Evolutionary conservation across 35 echinoderm and acorn worm species (phyloP), one percentile per base, ranked within the genome.

Genomic region (Apostichopus japonicus): DNA sequence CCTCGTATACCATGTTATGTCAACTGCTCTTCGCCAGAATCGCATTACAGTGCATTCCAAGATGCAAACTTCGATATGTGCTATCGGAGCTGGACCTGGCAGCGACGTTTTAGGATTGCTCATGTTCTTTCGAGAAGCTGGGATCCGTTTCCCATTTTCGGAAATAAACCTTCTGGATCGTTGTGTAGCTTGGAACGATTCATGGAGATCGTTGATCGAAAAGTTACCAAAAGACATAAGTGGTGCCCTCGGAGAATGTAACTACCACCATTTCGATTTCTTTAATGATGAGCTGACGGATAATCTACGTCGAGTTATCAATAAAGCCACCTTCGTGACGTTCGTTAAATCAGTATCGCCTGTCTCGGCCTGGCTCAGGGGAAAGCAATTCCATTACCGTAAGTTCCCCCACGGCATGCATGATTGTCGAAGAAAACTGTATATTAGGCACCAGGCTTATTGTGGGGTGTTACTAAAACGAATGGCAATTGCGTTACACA

Each of bases 321-420:
- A 58, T 25, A 63, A 58, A 52, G 54, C 86, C 24, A 88, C 23
- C 11, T 88, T 88, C 86, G 56, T 88, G 16, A 88, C 86, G 58
- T 88, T 88, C 6, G 51, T 88, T 15, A 88, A 88, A 59, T 56
- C 86, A 1, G 67, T 88, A 61, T 88, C 86, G 2, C 86, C 86
- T 8, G 86, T 88, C 57, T 88, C 86, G 10, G 86, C 86, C 56
- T 88, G 86, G 86, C 86, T 88, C 22, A 88, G 57, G 86, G 65
- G 23, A 13, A 82, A 19, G 24, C 24, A 33, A 82, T 4, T 4
- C 2, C 1, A 51, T 19, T 24, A 82, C 79, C 79, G 79, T 82
- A 82, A 82, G 79, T 82, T 17, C 27, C 27, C 27, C 25, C 27
- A 1, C 27, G 27, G 27, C 27, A 33, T 33, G 27, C 27, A 33